These are phyloP conservation scores for Rhodophaea formosa DNA, from an alignment of 2,888 invertebrate genomes.

Conservation along the genomic window DNA sequence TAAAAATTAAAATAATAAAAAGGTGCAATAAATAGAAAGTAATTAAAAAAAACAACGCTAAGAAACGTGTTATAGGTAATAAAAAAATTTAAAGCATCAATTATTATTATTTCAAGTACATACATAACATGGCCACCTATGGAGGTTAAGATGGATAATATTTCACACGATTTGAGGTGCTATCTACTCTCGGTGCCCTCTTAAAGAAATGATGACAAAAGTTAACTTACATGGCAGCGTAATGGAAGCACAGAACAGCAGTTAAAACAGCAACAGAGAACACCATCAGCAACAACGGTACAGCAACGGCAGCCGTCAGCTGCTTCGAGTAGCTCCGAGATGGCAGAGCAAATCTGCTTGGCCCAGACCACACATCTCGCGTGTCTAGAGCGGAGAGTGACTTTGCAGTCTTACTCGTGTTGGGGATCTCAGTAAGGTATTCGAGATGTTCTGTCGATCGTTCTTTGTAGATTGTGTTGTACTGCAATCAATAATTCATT, in stretches of 20 bases:
- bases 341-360: constrained; percentile 82
- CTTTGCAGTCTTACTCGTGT: constrained; percentile 39
- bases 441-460: constrained; percentile 58
- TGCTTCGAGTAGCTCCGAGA: constrained; percentile 85
- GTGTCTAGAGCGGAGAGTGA: constrained; percentile 37
- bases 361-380: constrained; percentile 82
- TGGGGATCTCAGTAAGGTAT: constrained; percentile 54
- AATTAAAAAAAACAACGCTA: not conserved
- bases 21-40: not conserved
- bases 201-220: constrained; percentile 8
- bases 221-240: constrained; percentile 87
- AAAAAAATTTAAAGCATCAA: too few species aligned
- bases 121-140: too few species aligned
- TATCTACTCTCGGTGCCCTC: too few species aligned
- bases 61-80: too few species aligned
- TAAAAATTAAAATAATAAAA: not conserved
- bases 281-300: constrained; percentile 85
- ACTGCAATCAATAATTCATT: constrained; percentile 53
- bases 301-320: constrained; percentile 85
- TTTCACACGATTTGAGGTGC: too few species aligned
- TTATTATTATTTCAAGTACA: too few species aligned
- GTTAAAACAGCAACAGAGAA: constrained; percentile 85
- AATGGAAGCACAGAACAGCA: constrained; percentile 87
- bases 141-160: too few species aligned
- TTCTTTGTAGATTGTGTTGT: constrained; percentile 65